Evolutionary conservation across 1,140 invertebrate species (phyloP), one percentile per base, ranked within the genome.

Genomic region (Hyles euphorbiae): DNA sequence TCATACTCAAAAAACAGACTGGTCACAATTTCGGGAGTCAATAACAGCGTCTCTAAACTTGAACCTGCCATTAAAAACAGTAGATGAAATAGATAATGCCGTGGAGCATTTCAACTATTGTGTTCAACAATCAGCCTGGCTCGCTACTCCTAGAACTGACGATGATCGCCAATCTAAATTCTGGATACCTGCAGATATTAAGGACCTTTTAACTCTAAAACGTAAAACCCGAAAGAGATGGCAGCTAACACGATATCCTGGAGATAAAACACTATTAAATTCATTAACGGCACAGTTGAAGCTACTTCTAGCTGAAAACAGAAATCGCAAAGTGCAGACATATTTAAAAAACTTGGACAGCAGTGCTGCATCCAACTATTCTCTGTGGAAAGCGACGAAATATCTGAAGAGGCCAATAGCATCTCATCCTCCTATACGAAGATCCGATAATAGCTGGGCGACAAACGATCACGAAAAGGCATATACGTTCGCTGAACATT

Each of bases 341-440:
- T 56, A 59, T 43, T 49, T 68, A 8, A 34, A 34, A 50, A 54
- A 58, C 34, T 34, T 70, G 3, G 57, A 60, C 11, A 44, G 58
- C 4, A 73, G 54, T 3, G 43, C 5, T 10, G 53, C 45, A 5
- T 63, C 57, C 2, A 46, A 68, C 33, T 68, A 71, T 34, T 67
- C 65, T 3, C 49, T 74, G 1, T 70, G 59, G 61, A 74, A 74
- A 49, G 59, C 58, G 1, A 65, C 61, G 0, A 61, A 50, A 32
- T 62, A 66, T 43, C 40, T 72, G 11, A 68, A 63, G 46, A 40
- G 63, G 9, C 65, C 66, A 2, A 22, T 44, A 22, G 5, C 2
- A 3, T 36, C 11, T 22, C 10, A 10, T 9, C 56, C 66, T 2
- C 58, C 61, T 2, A 32, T 72, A 10, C 48, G 52, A 6, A 56